Conservation (phyloP, 2,113 vertebrate genomes). For the Isichthys henryi region DNA sequence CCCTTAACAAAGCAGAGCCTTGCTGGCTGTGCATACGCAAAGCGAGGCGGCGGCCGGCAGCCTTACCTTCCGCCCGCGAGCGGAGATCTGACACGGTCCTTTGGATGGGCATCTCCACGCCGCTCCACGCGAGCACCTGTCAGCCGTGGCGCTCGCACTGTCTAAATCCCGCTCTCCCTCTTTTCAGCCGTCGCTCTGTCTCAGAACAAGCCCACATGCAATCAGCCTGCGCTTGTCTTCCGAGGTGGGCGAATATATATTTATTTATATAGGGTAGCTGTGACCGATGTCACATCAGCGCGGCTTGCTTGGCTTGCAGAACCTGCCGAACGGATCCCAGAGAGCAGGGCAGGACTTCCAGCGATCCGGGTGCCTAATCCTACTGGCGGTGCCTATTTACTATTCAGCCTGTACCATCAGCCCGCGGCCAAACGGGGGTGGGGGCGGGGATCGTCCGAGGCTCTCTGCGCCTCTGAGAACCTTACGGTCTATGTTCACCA, state of each 20-base stretch:
- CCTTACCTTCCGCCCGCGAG: constrained; percentile 77
- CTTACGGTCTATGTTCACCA: neutral
- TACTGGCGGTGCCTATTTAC: neutral
- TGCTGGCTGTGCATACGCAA: neutral
- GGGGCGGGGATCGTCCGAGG: neutral
- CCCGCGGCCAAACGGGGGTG: neutral
- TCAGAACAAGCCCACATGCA: neutral
- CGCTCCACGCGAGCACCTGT: constrained; percentile 59
- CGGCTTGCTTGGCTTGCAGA: neutral
- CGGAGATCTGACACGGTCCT: constrained; percentile 86
- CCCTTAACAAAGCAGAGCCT: neutral
- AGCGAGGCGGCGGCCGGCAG: constrained; percentile 7
- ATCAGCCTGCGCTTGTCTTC: neutral
- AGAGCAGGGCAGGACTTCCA: neutral
- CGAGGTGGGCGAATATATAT: neutral
- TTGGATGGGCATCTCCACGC: constrained; percentile 73
- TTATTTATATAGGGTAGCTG: neutral
- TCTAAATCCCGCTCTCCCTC: neutral
- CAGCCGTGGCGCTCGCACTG: constrained; percentile 30
- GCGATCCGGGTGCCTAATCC: neutral
- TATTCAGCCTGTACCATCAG: constrained; percentile 7
- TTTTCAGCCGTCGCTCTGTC: neutral
- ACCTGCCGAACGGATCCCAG: neutral
- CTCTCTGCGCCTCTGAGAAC: neutral
- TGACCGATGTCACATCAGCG: neutral